These are phyloP conservation scores for Orbicella faveolata DNA, from an alignment of 64 coral and sea anemone genomes.

Conservation along the genomic window DNA sequence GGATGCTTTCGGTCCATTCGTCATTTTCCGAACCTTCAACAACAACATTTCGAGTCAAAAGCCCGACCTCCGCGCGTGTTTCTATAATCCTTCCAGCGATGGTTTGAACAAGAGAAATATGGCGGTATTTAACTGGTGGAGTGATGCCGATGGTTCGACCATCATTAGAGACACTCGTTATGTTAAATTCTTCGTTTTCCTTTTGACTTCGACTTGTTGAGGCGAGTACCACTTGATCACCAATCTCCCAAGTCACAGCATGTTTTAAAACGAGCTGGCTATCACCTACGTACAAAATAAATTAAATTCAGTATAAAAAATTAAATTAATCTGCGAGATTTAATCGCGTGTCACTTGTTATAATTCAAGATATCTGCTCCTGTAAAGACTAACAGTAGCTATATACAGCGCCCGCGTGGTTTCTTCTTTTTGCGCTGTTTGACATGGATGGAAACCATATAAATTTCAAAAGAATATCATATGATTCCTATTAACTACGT, in stretches of 20 bases:
- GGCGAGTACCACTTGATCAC: conserved; percentile 69
- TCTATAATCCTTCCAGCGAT: conserved; percentile 61
- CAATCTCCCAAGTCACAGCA: conserved; percentile 65
- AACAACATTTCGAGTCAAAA: conserved; percentile 86
- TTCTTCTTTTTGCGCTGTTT: no score
- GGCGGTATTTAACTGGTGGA: conserved; percentile 62
- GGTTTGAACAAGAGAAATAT: conserved; percentile 65
- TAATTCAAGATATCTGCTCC: background rate
- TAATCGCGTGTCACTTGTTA: background rate
- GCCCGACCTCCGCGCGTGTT: conserved; percentile 78
- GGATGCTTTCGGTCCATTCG: conserved; percentile 34
- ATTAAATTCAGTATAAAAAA: background rate
- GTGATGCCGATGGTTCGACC: conserved; percentile 37
- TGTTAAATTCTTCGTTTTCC: conserved; percentile 73
- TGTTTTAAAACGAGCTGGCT: conserved; percentile 31
- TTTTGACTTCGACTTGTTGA: conserved; percentile 56
- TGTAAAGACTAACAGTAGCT: no score
- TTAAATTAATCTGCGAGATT: background rate
- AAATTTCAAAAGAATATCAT: no score
- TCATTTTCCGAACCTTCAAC: conserved; percentile 74
- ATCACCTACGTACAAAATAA: conserved; percentile 22
- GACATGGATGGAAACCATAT: background rate
- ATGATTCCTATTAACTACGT: no score
- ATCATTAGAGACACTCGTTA: conserved; percentile 47
- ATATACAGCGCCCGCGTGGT: no score